These are phyloP conservation scores for Tiliqua scincoides DNA, from an alignment of 2,113 vertebrate species.

Conservation along the genomic window DNA sequence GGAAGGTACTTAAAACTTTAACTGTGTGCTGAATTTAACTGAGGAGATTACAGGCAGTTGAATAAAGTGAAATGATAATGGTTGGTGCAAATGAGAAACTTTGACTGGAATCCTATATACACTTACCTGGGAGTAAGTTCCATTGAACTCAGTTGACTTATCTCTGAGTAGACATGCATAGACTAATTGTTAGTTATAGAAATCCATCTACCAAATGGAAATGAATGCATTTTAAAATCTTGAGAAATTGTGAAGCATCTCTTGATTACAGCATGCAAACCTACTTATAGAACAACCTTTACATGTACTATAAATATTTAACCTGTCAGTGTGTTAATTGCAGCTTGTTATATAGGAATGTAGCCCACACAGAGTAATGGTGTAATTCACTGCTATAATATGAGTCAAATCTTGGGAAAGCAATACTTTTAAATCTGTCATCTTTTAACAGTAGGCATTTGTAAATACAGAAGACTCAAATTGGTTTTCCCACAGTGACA, in stretches of 20 bases:
- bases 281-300: not conserved
- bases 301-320: conserved; percentile 20
- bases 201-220: not conserved
- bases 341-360: conserved; percentile 20
- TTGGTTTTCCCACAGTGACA: conserved; percentile 22
- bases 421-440: not conserved
- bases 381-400: conserved; percentile 14
- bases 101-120: too few species aligned
- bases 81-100: not conserved
- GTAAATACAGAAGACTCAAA: not conserved
- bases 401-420: conserved; percentile 31
- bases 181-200: too few species aligned
- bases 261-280: not conserved
- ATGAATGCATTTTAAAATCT: not conserved
- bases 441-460: conserved; percentile 19
- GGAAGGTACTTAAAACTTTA: not conserved
- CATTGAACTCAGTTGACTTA: too few species aligned
- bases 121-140: too few species aligned
- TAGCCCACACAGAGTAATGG: not conserved
- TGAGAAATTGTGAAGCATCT: not conserved
- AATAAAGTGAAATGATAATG: not conserved
- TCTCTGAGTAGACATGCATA: too few species aligned
- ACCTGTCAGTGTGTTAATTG: conserved; percentile 41
- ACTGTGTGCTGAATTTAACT: not conserved
- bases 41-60: not conserved